Conservation (phyloP, 2,113 vertebrate genomes). For the Choloepus hoffmanni region DNA sequence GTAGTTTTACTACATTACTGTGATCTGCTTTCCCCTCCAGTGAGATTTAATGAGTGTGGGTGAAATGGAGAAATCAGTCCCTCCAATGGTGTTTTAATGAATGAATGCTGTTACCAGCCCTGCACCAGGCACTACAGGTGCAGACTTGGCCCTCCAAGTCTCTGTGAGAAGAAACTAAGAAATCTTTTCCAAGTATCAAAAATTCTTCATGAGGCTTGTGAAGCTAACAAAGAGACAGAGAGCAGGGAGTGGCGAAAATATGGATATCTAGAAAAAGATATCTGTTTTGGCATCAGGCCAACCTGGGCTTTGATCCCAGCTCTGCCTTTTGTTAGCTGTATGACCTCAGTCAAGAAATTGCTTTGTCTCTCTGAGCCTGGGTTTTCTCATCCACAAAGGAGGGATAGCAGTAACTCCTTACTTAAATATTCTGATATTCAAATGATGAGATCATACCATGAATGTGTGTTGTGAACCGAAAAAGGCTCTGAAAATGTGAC, state of each 20-base stretch:
- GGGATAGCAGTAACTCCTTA: not conserved
- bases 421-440: not conserved
- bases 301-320: not conserved
- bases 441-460: not conserved
- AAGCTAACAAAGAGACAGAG: not conserved
- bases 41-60: not conserved
- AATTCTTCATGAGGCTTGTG: not conserved
- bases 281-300: not conserved
- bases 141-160: not conserved
- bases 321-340: not conserved
- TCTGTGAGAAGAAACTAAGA: not conserved
- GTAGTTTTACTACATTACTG: not conserved
- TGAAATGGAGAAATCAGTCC: not conserved
- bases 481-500: not conserved
- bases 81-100: not conserved
- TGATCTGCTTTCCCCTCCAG: not conserved
- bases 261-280: constrained; percentile 19
- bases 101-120: too few species aligned
- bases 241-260: not conserved
- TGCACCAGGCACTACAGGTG: not conserved
- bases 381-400: not conserved
- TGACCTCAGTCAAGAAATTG: not conserved
- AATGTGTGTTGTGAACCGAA: not conserved
- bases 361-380: not conserved
- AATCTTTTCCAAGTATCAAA: not conserved